Conservation (phyloP, 2,797 vertebrate species). For the Tragopan temminckii region DNA sequence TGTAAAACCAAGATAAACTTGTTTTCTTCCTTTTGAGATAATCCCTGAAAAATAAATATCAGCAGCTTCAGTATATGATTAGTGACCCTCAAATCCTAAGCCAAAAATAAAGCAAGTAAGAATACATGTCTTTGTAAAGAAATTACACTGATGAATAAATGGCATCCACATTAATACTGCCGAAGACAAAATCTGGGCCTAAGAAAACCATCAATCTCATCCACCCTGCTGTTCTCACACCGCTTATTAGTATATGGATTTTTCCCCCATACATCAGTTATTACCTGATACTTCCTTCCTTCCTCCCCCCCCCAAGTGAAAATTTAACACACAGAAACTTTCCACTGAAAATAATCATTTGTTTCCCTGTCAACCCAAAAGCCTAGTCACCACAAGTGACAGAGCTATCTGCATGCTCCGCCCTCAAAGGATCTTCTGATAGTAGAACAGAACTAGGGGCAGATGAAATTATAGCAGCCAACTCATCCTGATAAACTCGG, state of each 20-base stretch:
- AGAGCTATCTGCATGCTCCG: not conserved
- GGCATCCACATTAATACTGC: not conserved
- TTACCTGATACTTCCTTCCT: not conserved
- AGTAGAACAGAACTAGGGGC: accelerated
- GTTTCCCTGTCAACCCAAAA: not conserved
- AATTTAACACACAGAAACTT: not conserved
- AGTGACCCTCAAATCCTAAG: not conserved
- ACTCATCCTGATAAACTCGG: not conserved
- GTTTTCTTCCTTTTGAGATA: not conserved
- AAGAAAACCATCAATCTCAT: constrained; percentile 19
- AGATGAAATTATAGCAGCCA: not conserved
- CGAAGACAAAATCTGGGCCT: constrained; percentile 25
- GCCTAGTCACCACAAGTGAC: not conserved
- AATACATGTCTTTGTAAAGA: constrained; percentile 1
- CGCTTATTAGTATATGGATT: constrained; percentile 36
- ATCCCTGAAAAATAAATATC: not conserved
- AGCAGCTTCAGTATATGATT: not conserved
- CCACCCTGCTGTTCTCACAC: not conserved
- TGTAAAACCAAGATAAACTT: not conserved
- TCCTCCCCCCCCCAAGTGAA: not conserved
- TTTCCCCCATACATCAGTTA: constrained; percentile 3
- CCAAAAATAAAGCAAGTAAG: not conserved
- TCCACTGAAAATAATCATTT: not conserved
- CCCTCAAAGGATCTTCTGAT: not conserved
- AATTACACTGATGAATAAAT: constrained; percentile 16